A percentile compares a stretch with the other conserved stretches of the same genome.
Conservation (phyloP, 2,888 invertebrate species). For the Diarsia brunnea region DNA sequence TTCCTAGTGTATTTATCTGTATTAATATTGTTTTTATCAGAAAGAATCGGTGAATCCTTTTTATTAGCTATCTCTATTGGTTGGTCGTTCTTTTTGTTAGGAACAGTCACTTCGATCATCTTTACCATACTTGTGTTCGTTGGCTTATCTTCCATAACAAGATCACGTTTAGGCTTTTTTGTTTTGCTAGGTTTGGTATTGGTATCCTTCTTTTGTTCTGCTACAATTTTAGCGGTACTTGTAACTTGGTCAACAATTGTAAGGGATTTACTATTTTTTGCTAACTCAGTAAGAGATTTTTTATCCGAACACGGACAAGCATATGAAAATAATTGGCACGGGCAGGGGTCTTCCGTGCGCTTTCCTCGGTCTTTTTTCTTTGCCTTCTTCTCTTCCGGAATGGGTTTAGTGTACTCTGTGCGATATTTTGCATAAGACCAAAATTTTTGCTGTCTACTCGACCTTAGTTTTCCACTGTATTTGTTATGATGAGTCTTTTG, state of each 20-base stretch:
- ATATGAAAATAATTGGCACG: constrained; percentile 84
- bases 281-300: constrained; percentile 75
- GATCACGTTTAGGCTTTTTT: constrained; percentile 67
- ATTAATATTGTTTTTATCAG: constrained; percentile 50
- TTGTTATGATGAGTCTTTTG: constrained; percentile 62
- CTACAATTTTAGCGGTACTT: constrained; percentile 68
- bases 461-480: constrained; percentile 48
- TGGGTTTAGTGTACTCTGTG: constrained; percentile 78
- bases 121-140: constrained; percentile 70
- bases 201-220: constrained; percentile 55
- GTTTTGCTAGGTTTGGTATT: constrained; percentile 55
- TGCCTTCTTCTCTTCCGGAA: constrained; percentile 73
- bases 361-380: constrained; percentile 77
- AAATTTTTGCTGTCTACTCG: constrained; percentile 76
- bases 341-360: constrained; percentile 80
- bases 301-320: constrained; percentile 80
- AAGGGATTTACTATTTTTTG: constrained; percentile 72
- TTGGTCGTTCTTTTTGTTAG: constrained; percentile 61
- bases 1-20: constrained; percentile 55
- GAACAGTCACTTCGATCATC: constrained; percentile 62
- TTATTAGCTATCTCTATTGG: constrained; percentile 50
- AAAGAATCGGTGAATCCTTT: constrained; percentile 52
- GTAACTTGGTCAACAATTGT: constrained; percentile 73
- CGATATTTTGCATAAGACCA: constrained; percentile 83
- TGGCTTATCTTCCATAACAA: constrained; percentile 71